phyloP scores from a whole-genome alignment of 2,888 invertebrate species.

The Pseudoips prasinana region DNA sequence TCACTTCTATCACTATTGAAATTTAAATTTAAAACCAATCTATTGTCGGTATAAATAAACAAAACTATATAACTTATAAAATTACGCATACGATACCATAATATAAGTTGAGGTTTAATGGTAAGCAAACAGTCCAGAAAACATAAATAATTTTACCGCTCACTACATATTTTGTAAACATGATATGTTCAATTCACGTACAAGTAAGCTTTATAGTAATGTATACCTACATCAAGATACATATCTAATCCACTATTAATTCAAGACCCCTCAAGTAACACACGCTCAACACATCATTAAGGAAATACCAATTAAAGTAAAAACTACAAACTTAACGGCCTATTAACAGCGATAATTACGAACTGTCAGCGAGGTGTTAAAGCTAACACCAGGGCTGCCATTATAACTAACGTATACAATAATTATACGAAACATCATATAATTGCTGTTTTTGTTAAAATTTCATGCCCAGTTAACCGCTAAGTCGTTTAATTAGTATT shows the following conservation, averaged over 20 bases:
- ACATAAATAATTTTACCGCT: too few species aligned
- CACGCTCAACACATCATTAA: constrained; percentile 1
- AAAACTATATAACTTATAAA: too few species aligned
- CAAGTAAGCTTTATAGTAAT: too few species aligned
- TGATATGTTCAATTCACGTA: too few species aligned
- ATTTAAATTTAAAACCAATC: too few species aligned
- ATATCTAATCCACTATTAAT: neutral
- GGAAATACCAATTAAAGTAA: constrained; percentile 24
- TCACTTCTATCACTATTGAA: too few species aligned
- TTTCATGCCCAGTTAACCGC: constrained; percentile 58
- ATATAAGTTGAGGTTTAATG: too few species aligned
- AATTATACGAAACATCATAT: constrained; percentile 34
- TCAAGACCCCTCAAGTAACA: neutral
- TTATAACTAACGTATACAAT: constrained; percentile 43
- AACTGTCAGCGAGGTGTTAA: constrained; percentile 47
- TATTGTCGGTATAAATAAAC: too few species aligned
- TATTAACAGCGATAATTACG: constrained; percentile 47
- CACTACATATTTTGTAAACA: too few species aligned
- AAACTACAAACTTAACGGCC: constrained; percentile 36
- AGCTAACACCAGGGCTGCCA: constrained; percentile 39
- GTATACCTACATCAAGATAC: neutral
- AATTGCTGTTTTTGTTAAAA: constrained; percentile 57
- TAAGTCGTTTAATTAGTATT: constrained; percentile 9
- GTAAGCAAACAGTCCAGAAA: too few species aligned
- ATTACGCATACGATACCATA: too few species aligned